These are phyloP conservation scores for Synanceia verrucosa DNA, from an alignment of 2,797 vertebrate genomes.

Conservation along the genomic window DNA sequence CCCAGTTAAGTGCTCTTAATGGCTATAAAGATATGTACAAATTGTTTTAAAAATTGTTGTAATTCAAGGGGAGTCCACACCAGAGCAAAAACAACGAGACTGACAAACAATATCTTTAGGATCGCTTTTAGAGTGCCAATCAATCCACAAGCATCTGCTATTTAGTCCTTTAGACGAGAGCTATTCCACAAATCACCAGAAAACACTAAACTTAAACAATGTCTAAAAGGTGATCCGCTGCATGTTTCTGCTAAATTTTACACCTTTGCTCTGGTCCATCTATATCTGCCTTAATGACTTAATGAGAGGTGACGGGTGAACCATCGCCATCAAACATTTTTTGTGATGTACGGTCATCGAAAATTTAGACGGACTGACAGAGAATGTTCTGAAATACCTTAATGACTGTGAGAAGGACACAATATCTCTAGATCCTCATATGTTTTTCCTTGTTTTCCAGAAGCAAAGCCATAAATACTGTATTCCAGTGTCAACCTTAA, in stretches of 20 bases:
- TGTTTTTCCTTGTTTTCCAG: background rate
- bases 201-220: background rate
- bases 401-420: background rate
- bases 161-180: background rate
- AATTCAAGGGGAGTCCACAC: no score
- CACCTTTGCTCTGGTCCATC: background rate
- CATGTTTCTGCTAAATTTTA: background rate
- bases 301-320: background rate
- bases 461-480: background rate
- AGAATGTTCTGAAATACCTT: background rate
- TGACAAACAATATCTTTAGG: no score
- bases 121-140: background rate
- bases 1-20: background rate
- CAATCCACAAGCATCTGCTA: background rate
- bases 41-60: no score
- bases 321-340: background rate
- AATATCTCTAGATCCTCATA: background rate
- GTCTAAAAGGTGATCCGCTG: background rate
- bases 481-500: background rate
- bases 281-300: background rate
- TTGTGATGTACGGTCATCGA: background rate
- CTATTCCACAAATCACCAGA: background rate
- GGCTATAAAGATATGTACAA: no score
- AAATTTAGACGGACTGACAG: background rate
- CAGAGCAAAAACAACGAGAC: no score